Evolutionary conservation across 1,140 invertebrate species (phyloP).

Genomic region (Dinoponera quadriceps): DNA sequence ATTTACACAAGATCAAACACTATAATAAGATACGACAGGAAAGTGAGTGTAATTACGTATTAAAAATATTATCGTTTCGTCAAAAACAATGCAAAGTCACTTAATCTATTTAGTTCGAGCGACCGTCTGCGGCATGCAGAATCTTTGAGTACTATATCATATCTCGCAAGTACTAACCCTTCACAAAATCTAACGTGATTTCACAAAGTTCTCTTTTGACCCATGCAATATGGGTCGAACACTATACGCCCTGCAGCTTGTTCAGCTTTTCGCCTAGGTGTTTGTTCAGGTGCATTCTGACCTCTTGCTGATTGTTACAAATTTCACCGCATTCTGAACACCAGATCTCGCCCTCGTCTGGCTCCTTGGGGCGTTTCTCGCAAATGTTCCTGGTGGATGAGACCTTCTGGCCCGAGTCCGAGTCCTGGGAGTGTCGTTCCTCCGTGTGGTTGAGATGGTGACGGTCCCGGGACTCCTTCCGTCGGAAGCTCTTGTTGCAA

Average conservation of each 20-base stretch:
- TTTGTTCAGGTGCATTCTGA: slow-evolving; percentile 73
- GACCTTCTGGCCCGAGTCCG: slow-evolving; percentile 68
- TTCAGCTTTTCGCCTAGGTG: slow-evolving; percentile 72
- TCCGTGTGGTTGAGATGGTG: slow-evolving; percentile 71
- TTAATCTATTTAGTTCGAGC: too few relatives aligned
- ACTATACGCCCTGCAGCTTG: slow-evolving; percentile 38
- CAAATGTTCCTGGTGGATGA: slow-evolving; percentile 59
- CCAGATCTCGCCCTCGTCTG: slow-evolving; percentile 54
- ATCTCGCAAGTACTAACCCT: neutral
- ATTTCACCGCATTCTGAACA: slow-evolving; percentile 69
- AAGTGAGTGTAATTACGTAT: too few relatives aligned
- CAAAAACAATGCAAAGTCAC: too few relatives aligned
- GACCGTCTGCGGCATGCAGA: too few relatives aligned
- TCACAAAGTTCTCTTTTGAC: slow-evolving; percentile 7
- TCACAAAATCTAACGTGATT: neutral
- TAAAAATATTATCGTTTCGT: too few relatives aligned
- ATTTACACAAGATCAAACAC: too few relatives aligned
- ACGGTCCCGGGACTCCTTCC: slow-evolving; percentile 68
- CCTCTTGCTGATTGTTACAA: slow-evolving; percentile 63
- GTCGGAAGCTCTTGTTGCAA: slow-evolving; percentile 68
- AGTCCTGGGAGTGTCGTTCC: slow-evolving; percentile 68
- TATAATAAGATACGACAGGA: too few relatives aligned
- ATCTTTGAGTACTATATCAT: neutral
- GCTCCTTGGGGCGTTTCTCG: slow-evolving; percentile 68
- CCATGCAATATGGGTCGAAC: too few relatives aligned